Evolutionary conservation across 2,797 vertebrate genomes (phyloP).

Genomic region (Myotis myotis): DNA sequence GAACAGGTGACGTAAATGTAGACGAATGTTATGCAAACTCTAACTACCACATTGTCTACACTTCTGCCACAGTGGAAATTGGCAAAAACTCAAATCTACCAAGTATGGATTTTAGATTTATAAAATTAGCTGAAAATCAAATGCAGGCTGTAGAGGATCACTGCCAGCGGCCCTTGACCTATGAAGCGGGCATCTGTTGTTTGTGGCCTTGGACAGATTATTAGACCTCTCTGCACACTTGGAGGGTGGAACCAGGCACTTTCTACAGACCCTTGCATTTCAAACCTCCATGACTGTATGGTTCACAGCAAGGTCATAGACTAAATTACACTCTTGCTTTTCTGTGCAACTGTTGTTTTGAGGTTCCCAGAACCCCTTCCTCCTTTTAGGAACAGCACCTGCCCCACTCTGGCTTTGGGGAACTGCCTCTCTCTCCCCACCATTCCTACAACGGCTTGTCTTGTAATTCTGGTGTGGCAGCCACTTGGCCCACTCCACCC

Average conservation of each 20-base stretch:
- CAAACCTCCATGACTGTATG: background rate
- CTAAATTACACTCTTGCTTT: background rate
- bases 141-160: background rate
- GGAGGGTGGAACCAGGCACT: background rate
- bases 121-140: background rate
- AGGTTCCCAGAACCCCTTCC: background rate
- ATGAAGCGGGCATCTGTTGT: accelerated
- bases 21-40: background rate
- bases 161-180: too few relatives aligned
- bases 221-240: background rate
- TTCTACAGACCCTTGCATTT: background rate
- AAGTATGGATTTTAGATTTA: background rate
- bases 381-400: background rate
- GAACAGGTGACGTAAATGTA: background rate
- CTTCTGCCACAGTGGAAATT: background rate
- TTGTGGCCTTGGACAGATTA: too few relatives aligned
- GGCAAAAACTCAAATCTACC: background rate
- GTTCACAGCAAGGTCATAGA: background rate
- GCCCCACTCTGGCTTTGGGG: background rate
- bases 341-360: background rate
- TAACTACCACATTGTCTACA: background rate
- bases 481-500: background rate
- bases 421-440: background rate
- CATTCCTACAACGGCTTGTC: background rate
- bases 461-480: background rate